Conservation (phyloP, 1,140 invertebrate genomes). For the Papilio helenus region DNA sequence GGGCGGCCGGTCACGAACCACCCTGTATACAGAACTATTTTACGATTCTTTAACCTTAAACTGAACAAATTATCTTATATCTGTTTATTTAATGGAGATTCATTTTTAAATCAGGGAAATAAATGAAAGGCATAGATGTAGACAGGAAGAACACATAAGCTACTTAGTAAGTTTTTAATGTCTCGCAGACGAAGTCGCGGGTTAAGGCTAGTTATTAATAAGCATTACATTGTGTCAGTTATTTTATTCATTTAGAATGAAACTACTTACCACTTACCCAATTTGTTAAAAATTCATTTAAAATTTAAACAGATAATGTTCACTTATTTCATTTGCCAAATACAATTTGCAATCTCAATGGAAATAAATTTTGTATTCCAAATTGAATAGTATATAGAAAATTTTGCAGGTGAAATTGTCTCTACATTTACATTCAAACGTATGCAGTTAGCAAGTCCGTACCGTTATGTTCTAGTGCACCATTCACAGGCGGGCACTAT, state of each 20-base stretch:
- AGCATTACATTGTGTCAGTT: too few species aligned
- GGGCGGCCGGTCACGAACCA: constrained; percentile 58
- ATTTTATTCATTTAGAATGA: too few species aligned
- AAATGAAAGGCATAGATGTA: too few species aligned
- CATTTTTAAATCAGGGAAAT: too few species aligned
- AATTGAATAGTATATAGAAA: constrained; percentile 13
- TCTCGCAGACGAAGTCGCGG: too few species aligned
- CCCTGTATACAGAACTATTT: constrained; percentile 46
- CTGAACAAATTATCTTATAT: background rate
- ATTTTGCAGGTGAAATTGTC: constrained; percentile 32
- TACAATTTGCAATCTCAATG: background rate
- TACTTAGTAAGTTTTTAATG: too few species aligned
- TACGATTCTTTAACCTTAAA: background rate
- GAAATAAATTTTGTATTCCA: background rate
- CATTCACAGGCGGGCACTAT: background rate
- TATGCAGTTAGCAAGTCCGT: background rate
- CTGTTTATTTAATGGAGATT: background rate
- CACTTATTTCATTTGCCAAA: background rate
- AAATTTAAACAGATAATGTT: too few species aligned
- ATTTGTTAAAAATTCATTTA: too few species aligned
- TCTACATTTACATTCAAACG: constrained; percentile 31
- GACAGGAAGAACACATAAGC: too few species aligned
- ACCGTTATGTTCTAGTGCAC: constrained; percentile 31
- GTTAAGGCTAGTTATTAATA: too few species aligned
- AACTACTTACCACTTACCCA: too few species aligned